phyloP scores from a whole-genome alignment of 2,113 vertebrate genomes.

The Xenus cinereus region DNA sequence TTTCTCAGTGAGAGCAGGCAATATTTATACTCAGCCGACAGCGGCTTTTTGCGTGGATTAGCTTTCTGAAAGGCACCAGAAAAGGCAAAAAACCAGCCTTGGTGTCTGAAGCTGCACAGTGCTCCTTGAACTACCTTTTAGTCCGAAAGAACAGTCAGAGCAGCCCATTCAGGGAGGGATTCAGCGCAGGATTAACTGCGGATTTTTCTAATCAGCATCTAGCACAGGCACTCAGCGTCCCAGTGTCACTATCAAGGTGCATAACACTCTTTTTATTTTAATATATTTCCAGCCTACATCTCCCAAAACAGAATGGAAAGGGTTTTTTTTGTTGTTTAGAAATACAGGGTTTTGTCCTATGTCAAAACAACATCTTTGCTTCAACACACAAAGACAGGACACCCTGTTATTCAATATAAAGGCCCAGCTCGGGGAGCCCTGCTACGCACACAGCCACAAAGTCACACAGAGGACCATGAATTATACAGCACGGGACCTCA shows the following conservation, averaged over 20 bases:
- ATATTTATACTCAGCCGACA: not conserved
- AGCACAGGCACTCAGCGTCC: fast-evolving
- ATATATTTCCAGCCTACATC: not conserved
- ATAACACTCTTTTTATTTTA: not conserved
- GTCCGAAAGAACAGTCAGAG: not conserved
- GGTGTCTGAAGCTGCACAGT: not conserved
- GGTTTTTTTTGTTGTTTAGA: not conserved
- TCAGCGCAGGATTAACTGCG: not conserved
- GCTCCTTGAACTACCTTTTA: not conserved
- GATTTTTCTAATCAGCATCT: not conserved
- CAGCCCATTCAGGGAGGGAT: not conserved
- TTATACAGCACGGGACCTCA: not conserved
- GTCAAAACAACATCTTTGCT: not conserved
- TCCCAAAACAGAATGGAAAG: not conserved
- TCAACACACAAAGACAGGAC: fast-evolving
- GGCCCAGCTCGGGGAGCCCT: not conserved
- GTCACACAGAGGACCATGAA: not conserved
- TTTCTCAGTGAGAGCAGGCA: not conserved
- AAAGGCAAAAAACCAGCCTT: not conserved
- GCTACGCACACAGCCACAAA: not conserved
- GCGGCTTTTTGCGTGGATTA: not conserved
- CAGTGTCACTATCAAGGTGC: not conserved
- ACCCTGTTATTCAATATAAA: not conserved
- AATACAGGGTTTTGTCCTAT: not conserved
- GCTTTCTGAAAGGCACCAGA: not conserved